phyloP scores from a whole-genome alignment of 2,113 vertebrate species.

The Raja brachyura region DNA sequence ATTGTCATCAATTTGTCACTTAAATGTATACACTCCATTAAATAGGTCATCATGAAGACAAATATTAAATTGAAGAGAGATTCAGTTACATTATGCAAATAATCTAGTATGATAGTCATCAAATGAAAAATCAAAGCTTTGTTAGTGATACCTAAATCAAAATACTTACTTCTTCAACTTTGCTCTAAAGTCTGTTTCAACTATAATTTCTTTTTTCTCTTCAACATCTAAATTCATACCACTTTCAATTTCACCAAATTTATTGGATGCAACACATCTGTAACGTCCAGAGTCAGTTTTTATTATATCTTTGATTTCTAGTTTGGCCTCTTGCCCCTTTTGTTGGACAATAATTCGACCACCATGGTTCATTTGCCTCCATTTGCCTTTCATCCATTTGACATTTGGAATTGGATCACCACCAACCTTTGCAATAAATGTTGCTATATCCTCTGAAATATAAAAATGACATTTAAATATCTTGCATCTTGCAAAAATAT shows the following conservation, averaged over 20 bases:
- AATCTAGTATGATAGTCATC: not conserved
- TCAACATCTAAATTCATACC: slow-evolving; percentile 74
- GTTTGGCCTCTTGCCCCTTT: slow-evolving; percentile 77
- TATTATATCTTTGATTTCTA: slow-evolving; percentile 78
- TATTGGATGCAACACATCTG: slow-evolving; percentile 78
- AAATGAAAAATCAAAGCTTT: slow-evolving; percentile 41
- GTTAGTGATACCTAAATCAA: not conserved
- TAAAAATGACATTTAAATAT: slow-evolving; percentile 24
- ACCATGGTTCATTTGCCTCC: slow-evolving; percentile 91
- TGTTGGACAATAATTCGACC: slow-evolving; percentile 80
- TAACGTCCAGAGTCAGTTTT: slow-evolving; percentile 84
- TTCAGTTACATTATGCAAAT: not conserved
- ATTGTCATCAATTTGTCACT: not conserved
- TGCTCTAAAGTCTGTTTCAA: slow-evolving; percentile 80
- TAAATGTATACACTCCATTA: not conserved
- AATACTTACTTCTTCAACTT: slow-evolving; percentile 85
- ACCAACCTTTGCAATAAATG: slow-evolving; percentile 92
- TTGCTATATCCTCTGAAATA: slow-evolving; percentile 76
- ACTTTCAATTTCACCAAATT: slow-evolving; percentile 84
- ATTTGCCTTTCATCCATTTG: slow-evolving; percentile 98
- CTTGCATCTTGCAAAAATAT: not conserved
- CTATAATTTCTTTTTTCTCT: slow-evolving; percentile 68
- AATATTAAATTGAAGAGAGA: not conserved
- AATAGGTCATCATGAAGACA: not conserved
- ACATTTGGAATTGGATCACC: slow-evolving; percentile 93